These are phyloP conservation scores for Trimorus sp. DNA, from an alignment of 2,888 invertebrate species.

Conservation along the genomic window DNA sequence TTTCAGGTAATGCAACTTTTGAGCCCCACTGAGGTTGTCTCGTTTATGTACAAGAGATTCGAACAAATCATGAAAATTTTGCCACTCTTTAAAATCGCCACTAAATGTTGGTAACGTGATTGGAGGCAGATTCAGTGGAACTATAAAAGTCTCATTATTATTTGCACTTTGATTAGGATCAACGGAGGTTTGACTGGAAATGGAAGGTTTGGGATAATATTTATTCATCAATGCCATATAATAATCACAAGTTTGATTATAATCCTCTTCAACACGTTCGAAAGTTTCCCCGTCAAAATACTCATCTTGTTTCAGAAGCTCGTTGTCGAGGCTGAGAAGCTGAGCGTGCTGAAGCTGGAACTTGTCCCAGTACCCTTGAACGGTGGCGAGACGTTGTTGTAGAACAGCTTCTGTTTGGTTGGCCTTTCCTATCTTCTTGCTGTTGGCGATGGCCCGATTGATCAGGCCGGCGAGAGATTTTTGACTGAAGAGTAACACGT, in stretches of 20 bases:
- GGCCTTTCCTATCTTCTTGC: conserved; percentile 4
- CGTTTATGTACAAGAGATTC: neutral
- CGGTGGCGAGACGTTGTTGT: neutral
- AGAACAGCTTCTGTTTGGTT: neutral
- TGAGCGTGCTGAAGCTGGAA: too few species aligned
- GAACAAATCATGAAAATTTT: conserved; percentile 18
- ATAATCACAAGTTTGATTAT: too few species aligned
- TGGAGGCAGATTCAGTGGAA: neutral
- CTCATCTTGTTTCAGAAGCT: too few species aligned
- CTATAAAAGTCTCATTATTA: neutral
- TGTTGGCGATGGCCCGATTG: neutral
- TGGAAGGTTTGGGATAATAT: too few species aligned
- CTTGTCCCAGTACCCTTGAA: neutral
- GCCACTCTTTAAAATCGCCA: conserved; percentile 8
- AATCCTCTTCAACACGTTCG: too few species aligned
- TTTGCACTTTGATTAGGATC: too few species aligned
- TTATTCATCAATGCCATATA: too few species aligned
- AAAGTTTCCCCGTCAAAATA: too few species aligned
- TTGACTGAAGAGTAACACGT: too few species aligned
- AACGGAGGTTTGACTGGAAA: too few species aligned
- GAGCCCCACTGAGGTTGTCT: neutral
- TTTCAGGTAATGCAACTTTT: conserved; percentile 11
- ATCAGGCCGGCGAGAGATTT: neutral
- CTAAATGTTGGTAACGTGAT: conserved; percentile 12
- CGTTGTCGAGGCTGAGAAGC: too few species aligned